Evolutionary conservation across 2,113 vertebrate genomes (phyloP).

Genomic region (Pachyramphus minor): DNA sequence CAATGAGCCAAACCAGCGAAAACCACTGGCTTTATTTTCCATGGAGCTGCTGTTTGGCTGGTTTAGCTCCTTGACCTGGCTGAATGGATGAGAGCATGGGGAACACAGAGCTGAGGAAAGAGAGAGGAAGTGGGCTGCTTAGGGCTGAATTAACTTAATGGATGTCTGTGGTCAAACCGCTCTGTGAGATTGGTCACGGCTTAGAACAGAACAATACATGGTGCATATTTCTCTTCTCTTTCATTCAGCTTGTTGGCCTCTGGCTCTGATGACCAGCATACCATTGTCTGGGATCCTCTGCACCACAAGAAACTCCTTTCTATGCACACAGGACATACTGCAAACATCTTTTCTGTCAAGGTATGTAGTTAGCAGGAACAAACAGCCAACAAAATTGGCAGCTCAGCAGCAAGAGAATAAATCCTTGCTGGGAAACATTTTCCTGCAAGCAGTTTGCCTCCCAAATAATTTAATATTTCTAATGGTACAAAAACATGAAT

Average conservation of each 20-base stretch:
- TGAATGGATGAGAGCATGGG: neutral
- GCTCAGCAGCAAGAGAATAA: neutral
- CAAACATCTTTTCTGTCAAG: conserved; percentile 99
- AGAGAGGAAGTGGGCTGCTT: neutral
- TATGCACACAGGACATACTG: conserved; percentile 98
- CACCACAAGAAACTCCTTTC: conserved; percentile 94
- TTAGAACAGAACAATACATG: neutral
- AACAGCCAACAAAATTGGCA: neutral
- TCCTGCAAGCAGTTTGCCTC: neutral
- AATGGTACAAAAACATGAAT: neutral
- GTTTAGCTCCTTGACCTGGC: neutral
- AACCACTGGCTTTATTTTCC: neutral
- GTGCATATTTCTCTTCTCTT: neutral
- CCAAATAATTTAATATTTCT: neutral
- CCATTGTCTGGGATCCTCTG: conserved; percentile 97
- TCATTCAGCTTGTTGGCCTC: conserved; percentile 89
- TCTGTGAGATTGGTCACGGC: neutral
- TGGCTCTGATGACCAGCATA: conserved; percentile 97
- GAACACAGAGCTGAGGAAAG: neutral
- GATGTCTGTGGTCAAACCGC: neutral
- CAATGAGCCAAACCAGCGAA: neutral
- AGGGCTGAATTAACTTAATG: neutral
- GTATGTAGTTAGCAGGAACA: conserved; percentile 62
- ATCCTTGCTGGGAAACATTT: neutral
- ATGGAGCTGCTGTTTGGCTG: neutral